A percentile compares a stretch with the other conserved stretches of the same genome.
phyloP scores from a whole-genome alignment of 2,113 vertebrate genomes.

The Burhinus bistriatus region DNA sequence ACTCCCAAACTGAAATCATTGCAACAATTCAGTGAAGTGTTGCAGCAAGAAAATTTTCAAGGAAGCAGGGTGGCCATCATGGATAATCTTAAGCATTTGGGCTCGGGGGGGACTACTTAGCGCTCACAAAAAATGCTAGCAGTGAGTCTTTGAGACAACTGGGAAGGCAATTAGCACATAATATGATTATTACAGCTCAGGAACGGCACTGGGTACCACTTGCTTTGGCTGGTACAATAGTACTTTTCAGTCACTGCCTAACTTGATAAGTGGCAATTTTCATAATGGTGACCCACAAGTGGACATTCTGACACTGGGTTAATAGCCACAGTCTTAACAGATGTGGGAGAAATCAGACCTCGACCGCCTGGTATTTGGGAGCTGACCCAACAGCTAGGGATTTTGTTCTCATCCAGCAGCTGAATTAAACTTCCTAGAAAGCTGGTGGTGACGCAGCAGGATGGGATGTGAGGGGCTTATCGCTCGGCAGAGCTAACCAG shows the following conservation, averaged over 20 bases:
- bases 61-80: not conserved
- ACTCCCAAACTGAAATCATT: not conserved
- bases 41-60: not conserved
- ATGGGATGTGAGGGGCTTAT: not conserved
- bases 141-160: not conserved
- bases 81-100: not conserved
- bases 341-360: not conserved
- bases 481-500: not conserved
- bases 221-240: not conserved
- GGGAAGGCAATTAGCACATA: not conserved
- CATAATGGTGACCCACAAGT: not conserved
- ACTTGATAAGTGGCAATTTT: not conserved
- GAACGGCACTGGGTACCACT: not conserved
- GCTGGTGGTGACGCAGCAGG: not conserved
- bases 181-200: not conserved
- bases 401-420: not conserved
- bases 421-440: constrained; percentile 26
- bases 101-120: not conserved
- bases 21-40: not conserved
- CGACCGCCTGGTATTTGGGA: not conserved
- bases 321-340: not conserved
- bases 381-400: not conserved
- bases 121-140: not conserved
- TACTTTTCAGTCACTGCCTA: not conserved
- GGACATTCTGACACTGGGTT: not conserved